Evolutionary conservation across 2,797 vertebrate genomes (phyloP).

Genomic region (Myotis pilosus): DNA sequence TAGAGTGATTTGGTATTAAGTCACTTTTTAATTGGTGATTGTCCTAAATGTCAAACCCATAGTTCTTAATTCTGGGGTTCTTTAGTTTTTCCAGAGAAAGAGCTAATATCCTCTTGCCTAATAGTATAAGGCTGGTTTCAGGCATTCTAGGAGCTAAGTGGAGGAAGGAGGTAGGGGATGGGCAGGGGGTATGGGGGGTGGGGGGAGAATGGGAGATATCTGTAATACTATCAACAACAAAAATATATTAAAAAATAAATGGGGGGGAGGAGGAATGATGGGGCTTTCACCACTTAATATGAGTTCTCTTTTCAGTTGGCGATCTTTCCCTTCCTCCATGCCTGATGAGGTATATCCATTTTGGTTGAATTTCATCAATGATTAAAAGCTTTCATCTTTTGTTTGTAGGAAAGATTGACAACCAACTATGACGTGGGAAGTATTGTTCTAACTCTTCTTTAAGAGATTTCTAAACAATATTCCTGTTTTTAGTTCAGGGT

Average conservation of each 20-base stretch:
- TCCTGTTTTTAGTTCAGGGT: not conserved
- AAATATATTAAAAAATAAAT: no score
- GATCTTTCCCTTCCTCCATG: not conserved
- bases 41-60: not conserved
- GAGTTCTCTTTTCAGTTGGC: not conserved
- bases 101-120: not conserved
- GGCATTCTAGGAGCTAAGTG: not conserved
- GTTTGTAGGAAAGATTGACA: not conserved
- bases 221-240: no score
- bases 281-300: not conserved
- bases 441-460: not conserved
- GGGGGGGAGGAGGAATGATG: not conserved
- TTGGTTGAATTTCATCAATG: not conserved
- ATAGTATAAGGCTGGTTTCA: not conserved
- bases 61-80: not conserved
- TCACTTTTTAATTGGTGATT: not conserved
- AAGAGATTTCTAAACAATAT: not conserved
- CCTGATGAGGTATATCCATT: not conserved
- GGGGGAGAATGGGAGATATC: no score
- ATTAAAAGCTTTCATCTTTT: not conserved
- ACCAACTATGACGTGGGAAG: not conserved
- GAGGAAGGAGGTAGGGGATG: no score
- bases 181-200: accelerated
- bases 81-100: not conserved
- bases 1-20: not conserved